These are phyloP conservation scores for Heliocidaris tuberculata DNA, from an alignment of 35 echinoderm and acorn worm genomes.

Conservation along the genomic window DNA sequence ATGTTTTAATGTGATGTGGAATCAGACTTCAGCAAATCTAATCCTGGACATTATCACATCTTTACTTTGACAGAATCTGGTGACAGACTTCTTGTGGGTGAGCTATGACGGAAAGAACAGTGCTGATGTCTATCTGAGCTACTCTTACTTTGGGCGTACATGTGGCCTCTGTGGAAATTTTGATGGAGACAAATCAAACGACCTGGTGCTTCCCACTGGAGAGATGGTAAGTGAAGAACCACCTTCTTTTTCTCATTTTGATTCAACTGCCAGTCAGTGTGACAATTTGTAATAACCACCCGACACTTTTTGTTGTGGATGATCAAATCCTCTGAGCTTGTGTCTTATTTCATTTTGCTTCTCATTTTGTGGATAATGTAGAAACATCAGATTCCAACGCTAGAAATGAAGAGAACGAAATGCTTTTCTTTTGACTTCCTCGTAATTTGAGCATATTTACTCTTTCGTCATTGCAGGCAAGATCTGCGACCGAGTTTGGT, in stretches of 20 bases:
- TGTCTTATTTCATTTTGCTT: too few relatives aligned
- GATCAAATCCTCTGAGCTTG: too few relatives aligned
- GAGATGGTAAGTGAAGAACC: conserved; percentile 35
- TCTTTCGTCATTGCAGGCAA: background rate
- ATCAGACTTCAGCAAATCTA: too few relatives aligned
- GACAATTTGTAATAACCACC: too few relatives aligned
- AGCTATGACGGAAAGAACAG: conserved; percentile 54
- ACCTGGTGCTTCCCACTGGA: conserved; percentile 51
- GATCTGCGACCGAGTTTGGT: background rate
- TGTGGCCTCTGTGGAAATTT: conserved; percentile 80
- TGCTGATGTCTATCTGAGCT: background rate
- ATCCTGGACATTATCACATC: background rate
- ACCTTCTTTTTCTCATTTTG: too few relatives aligned
- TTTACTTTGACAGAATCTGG: conserved; percentile 49
- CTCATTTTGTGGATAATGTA: too few relatives aligned
- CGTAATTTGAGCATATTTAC: background rate
- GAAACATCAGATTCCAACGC: too few relatives aligned
- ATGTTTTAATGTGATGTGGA: too few relatives aligned
- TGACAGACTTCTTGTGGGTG: conserved; percentile 63
- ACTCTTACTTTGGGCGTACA: conserved; percentile 40
- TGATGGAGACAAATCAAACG: conserved; percentile 57
- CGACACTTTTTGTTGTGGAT: too few relatives aligned
- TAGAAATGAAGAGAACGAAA: too few relatives aligned
- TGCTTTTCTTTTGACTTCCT: too few relatives aligned
- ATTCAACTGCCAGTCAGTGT: too few relatives aligned